A percentile compares a stretch with the other conserved stretches of the same genome.
phyloP scores from a whole-genome alignment of 2,888 invertebrate genomes.

The Orchesellides sinensis region DNA sequence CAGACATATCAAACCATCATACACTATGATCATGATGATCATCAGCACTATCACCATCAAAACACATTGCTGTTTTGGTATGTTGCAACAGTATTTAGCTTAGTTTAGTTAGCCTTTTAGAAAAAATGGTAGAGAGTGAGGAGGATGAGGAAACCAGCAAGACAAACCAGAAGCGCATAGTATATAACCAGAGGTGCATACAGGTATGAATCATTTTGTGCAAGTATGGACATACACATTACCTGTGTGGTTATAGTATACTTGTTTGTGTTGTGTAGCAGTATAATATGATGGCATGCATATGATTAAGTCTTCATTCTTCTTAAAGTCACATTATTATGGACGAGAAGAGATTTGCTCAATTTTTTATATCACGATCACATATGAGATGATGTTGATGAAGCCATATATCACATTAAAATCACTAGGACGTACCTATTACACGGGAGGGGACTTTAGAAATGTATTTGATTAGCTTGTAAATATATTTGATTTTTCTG shows the following conservation, averaged over 20 bases:
- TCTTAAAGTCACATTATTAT: no score
- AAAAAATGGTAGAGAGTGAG: neutral
- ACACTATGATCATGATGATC: no score
- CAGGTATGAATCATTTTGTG: neutral
- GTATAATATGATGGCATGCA: constrained; percentile 17
- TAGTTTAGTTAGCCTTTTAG: neutral
- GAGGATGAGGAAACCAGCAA: constrained; percentile 40
- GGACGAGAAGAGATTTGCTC: constrained; percentile 46
- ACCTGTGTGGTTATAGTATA: no score
- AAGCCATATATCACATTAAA: constrained; percentile 60
- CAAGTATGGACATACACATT: neutral
- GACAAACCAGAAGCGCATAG: constrained; percentile 5
- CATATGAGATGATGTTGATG: constrained; percentile 34
- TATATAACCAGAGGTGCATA: no score
- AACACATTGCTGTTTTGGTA: neutral
- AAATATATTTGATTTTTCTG: no score
- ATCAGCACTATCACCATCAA: neutral
- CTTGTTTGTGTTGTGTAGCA: neutral
- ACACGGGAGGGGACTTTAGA: no score
- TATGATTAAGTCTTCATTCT: constrained; percentile 10
- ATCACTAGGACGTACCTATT: no score
- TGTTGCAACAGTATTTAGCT: neutral
- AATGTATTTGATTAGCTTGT: no score
- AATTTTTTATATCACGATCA: neutral
- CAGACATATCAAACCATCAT: constrained; percentile 31